These are phyloP conservation scores for Chaenodraco wilsoni DNA, from an alignment of 2,797 vertebrate species.

Conservation along the genomic window DNA sequence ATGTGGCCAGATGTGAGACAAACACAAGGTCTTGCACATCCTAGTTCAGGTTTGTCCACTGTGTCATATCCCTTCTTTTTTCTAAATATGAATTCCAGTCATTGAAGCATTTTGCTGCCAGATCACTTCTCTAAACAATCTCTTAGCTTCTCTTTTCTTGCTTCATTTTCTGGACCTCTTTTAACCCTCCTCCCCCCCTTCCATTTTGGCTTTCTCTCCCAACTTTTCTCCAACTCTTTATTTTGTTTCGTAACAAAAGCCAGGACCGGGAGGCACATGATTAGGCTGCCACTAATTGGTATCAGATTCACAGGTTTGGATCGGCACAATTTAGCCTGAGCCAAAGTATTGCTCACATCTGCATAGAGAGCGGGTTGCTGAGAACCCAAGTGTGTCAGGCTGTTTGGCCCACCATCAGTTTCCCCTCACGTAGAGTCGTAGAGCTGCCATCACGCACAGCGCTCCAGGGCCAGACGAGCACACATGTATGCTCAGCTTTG, in stretches of 20 bases:
- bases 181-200: background rate
- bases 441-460: conserved; percentile 62
- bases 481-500: conserved; percentile 65
- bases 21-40: conserved; percentile 16
- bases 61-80: conserved; percentile 20
- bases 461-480: conserved; percentile 45
- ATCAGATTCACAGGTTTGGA: conserved; percentile 83
- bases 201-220: conserved; percentile 27
- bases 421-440: conserved; percentile 45
- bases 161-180: conserved; percentile 46
- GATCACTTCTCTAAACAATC: conserved; percentile 68
- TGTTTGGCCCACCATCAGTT: conserved; percentile 67
- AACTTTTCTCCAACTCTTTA: conserved; percentile 53
- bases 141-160: conserved; percentile 26
- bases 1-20: conserved; percentile 23
- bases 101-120: conserved; percentile 59
- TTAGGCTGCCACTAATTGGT: conserved; percentile 81
- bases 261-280: conserved; percentile 75
- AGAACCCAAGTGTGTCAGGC: conserved; percentile 57
- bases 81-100: conserved; percentile 23
- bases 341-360: conserved; percentile 76
- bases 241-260: conserved; percentile 69
- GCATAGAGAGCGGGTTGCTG: conserved; percentile 49
- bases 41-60: conserved; percentile 33
- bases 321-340: conserved; percentile 43